Conservation (phyloP, 37 sponge, comb jelly and placozoan genomes). For the Haliclona indistincta region DNA sequence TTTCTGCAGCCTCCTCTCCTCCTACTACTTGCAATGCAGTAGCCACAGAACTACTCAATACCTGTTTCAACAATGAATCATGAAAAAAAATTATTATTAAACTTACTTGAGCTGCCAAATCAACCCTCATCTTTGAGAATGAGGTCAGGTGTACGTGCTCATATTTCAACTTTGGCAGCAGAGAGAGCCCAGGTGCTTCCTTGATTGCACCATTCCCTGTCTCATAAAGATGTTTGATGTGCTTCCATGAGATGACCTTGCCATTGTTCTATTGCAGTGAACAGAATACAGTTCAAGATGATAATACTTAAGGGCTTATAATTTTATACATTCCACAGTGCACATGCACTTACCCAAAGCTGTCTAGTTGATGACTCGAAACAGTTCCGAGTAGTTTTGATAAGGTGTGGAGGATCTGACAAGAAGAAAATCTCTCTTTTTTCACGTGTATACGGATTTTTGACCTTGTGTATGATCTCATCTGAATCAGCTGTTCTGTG, state of each 20-base stretch:
- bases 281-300: too few relatives aligned
- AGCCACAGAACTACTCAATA: conserved; percentile 21
- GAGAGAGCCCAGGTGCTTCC: background rate
- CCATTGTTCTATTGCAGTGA: too few relatives aligned
- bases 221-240: background rate
- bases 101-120: too few relatives aligned
- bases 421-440: background rate
- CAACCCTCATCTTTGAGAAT: background rate
- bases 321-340: background rate
- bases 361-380: background rate
- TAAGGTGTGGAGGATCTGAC: background rate
- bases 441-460: background rate
- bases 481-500: background rate
- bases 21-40: background rate
- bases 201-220: background rate
- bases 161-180: background rate
- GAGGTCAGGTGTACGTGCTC: background rate
- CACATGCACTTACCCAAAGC: background rate
- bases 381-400: background rate
- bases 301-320: too few relatives aligned
- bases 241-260: background rate
- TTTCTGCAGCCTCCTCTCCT: conserved; percentile 25
- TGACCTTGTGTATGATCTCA: background rate
- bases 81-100: too few relatives aligned
- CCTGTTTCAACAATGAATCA: background rate